Evolutionary conservation across 2,113 vertebrate genomes (phyloP), one percentile per base, ranked within the genome.

Genomic region (Philantomba maxwellii): DNA sequence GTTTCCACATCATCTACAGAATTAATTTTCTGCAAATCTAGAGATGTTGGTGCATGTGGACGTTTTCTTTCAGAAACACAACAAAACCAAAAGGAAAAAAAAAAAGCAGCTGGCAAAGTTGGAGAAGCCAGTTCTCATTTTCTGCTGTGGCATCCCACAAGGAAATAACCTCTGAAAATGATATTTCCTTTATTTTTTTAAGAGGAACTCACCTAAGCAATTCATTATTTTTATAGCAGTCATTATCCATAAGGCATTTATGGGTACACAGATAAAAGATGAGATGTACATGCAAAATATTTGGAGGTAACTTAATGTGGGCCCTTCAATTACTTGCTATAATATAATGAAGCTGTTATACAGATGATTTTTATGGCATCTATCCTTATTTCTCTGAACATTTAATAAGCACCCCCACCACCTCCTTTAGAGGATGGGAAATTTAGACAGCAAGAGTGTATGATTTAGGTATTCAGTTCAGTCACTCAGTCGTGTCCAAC

Each of bases 1-100:
- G 53, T 98, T 98, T 97, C 96, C 30, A 8, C 96, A 97, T 95
- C 97, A 96, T 78, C 98, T 97, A 83, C 95, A 36, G 98, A 97
- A 98, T 98, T 97, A 98, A 98, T 98, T 98, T 96, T 94, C 93
- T 97, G 36, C 3, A 75, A 95, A 47, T 93, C 95, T 95, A 58
- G 95, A 73, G 96, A 91, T 39, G 84, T 60, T 55, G 83, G 60
- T 91, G 75, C 95, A 86, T 11, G 89, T 7, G 88, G 89, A 87
- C 6, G 11, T 94, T 47, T 94, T 86, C 45, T 66, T 73, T 81
- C 14, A 89, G 95, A 92, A 97, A 90, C 82, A 93, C 95, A 93
- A 81, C 83, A 43, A 87, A 94, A 87, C 81, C 45, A 57, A 78
- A 86, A 28, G 57, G 2, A 11, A 51, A 51, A 58, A n/a, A 47